Conservation (phyloP, 2,797 vertebrate species). For the Hippopotamyrus pictus region DNA sequence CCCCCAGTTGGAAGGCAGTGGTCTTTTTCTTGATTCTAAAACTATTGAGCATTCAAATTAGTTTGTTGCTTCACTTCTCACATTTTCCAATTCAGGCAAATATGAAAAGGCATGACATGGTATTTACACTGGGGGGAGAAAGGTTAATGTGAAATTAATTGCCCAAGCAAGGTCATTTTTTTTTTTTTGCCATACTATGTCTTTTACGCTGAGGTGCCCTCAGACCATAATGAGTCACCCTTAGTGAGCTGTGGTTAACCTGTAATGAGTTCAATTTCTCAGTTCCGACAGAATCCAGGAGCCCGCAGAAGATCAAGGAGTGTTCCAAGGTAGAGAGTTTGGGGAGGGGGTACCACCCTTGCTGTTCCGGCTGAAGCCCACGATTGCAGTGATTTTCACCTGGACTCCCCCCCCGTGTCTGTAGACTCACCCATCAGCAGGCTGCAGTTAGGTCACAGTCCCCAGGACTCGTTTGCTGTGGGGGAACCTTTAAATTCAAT, state of each 20-base stretch:
- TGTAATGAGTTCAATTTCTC: conserved; percentile 15
- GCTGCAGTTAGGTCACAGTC: neutral
- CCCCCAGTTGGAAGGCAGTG: conserved; percentile 2
- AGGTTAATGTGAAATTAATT: conserved; percentile 1
- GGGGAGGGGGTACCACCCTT: neutral
- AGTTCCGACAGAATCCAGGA: neutral
- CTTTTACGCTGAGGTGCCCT: neutral
- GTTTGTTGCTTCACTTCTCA: neutral
- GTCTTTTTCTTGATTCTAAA: conserved; percentile 1
- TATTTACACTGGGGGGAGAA: neutral
- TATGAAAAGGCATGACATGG: neutral
- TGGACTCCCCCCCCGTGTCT: neutral
- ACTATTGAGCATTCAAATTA: neutral
- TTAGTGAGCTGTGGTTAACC: conserved; percentile 9
- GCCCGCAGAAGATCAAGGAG: conserved; percentile 12
- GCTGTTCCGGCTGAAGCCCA: neutral
- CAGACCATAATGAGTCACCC: neutral
- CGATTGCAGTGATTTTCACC: neutral
- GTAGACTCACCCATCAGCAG: neutral
- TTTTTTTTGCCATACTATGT: neutral
- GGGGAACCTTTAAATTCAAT: neutral
- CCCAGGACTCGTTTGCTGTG: neutral
- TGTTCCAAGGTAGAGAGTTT: conserved; percentile 7
- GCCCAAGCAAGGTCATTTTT: neutral
- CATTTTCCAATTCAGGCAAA: neutral